Evolutionary conservation across 2,797 vertebrate genomes (phyloP).

Genomic region (Gallinago nigripennis): DNA sequence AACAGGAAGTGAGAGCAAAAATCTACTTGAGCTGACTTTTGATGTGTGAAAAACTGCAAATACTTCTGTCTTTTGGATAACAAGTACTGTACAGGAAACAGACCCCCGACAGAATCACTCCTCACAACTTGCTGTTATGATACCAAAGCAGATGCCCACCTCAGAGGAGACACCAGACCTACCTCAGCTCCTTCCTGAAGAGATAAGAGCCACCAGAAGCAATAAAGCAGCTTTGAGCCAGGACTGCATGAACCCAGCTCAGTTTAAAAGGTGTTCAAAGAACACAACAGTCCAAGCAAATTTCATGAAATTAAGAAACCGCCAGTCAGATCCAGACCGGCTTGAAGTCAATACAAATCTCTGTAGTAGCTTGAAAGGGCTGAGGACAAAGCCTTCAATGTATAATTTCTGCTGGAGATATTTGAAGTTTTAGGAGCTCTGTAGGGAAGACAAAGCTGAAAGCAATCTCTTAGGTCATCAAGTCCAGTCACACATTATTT

Average conservation of each 20-base stretch:
- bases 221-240: background rate
- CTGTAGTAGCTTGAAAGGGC: background rate
- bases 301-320: background rate
- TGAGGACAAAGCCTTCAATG: background rate
- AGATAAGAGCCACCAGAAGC: background rate
- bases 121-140: background rate
- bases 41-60: background rate
- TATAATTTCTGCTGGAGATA: background rate
- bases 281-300: background rate
- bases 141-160: background rate
- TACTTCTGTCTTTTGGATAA: background rate
- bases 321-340: background rate
- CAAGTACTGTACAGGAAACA: background rate
- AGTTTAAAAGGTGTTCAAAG: background rate
- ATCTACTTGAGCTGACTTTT: background rate
- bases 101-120: background rate
- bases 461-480: background rate
- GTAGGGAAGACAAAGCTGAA: background rate
- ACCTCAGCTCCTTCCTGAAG: background rate
- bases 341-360: constrained; percentile 6
- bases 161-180: background rate
- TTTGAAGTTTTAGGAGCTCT: constrained; percentile 1
- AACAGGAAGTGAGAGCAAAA: background rate
- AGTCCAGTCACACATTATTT: background rate
- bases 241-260: background rate